Evolutionary conservation across 2,888 invertebrate genomes (phyloP).

Genomic region (Prenolepis imparis): DNA sequence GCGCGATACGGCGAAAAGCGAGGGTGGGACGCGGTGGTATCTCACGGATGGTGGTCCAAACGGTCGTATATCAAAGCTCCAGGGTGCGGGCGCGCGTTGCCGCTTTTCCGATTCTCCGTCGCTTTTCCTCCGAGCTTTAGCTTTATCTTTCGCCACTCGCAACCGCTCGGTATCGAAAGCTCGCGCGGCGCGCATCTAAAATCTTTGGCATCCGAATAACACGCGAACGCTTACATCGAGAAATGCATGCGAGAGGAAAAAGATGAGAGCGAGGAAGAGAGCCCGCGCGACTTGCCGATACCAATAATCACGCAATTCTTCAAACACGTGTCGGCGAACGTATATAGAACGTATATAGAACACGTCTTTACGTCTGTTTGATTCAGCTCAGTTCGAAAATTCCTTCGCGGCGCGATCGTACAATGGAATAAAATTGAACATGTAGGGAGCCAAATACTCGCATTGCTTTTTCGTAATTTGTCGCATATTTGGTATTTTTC

Average conservation of each 20-base stretch:
- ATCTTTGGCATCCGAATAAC: conserved; percentile 5
- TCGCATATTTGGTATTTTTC: neutral
- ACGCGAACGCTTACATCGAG: conserved; percentile 3
- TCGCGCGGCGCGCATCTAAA: conserved; percentile 48
- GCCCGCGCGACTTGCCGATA: conserved; percentile 15
- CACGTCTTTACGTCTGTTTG: neutral
- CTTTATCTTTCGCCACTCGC: conserved; percentile 28
- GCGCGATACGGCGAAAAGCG: conserved; percentile 5
- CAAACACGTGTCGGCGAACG: neutral
- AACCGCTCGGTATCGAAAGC: conserved; percentile 60
- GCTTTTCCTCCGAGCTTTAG: conserved; percentile 67
- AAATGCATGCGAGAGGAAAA: neutral
- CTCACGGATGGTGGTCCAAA: conserved; percentile 35
- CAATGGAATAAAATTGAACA: conserved; percentile 6
- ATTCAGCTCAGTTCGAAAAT: neutral
- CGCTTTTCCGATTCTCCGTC: conserved; percentile 71
- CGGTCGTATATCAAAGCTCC: conserved; percentile 83
- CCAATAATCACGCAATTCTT: conserved; percentile 46
- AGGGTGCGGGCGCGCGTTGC: conserved; percentile 60
- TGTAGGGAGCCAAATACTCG: neutral
- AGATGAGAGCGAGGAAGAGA: neutral
- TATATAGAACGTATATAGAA: no score
- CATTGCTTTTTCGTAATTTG: neutral
- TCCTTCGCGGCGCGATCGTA: neutral
- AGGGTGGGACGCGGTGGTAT: conserved; percentile 46